phyloP scores from a whole-genome alignment of 2,888 invertebrate genomes.

The Geotrupes spiniger region DNA sequence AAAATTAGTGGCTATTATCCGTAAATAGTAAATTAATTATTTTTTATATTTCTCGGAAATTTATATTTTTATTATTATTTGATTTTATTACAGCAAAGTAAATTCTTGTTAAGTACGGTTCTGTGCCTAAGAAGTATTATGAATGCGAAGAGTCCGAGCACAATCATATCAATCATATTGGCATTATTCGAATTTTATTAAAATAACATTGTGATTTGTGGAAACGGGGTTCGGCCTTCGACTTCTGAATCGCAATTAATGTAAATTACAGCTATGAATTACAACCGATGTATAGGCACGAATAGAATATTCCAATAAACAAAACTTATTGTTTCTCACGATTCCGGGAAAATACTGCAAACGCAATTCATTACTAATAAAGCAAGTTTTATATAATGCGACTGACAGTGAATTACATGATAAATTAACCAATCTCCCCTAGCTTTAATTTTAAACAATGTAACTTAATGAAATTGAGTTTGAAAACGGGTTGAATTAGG shows the following conservation, averaged over 20 bases:
- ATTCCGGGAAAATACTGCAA: slow-evolving; percentile 8
- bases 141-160: neutral
- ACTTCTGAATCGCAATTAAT: slow-evolving; percentile 5
- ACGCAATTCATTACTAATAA: neutral
- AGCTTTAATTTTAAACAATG: slow-evolving; percentile 52
- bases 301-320: slow-evolving; percentile 3
- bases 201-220: slow-evolving; percentile 7
- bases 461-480: slow-evolving; percentile 52
- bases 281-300: slow-evolving; percentile 10
- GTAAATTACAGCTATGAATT: slow-evolving; percentile 2
- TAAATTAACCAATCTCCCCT: slow-evolving; percentile 49
- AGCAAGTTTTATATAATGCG: slow-evolving; percentile 23
- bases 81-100: too few species aligned
- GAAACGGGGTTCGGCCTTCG: slow-evolving; percentile 1
- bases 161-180: slow-evolving; percentile 5
- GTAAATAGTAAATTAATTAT: too few species aligned
- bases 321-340: slow-evolving; percentile 10
- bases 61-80: too few species aligned
- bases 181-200: slow-evolving; percentile 10
- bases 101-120: too few species aligned
- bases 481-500: slow-evolving; percentile 51
- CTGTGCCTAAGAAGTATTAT: too few species aligned
- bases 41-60: too few species aligned
- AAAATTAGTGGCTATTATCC: too few species aligned
- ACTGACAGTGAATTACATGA: slow-evolving; percentile 37